A percentile compares a stretch with the other conserved stretches of the same genome.
Conservation (phyloP, 2,888 invertebrate species). For the Lasioglossum oenotherae region DNA sequence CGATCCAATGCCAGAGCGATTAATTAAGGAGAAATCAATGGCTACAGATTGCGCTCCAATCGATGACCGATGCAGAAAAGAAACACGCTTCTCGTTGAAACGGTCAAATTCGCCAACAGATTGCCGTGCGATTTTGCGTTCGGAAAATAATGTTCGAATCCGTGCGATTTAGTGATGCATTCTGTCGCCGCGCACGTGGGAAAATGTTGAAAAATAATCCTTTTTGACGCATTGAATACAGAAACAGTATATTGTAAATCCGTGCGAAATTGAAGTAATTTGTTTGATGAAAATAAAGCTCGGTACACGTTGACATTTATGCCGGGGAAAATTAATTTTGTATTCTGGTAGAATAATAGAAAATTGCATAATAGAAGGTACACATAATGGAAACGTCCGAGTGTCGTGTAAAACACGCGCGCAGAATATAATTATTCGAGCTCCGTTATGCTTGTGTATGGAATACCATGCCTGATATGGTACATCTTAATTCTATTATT, state of each 20-base stretch:
- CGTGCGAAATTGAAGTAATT: not conserved
- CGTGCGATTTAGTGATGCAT: not conserved
- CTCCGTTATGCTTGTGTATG: not conserved
- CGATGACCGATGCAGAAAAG: not conserved
- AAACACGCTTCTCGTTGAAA: not conserved
- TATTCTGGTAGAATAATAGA: not conserved
- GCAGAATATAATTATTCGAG: not conserved
- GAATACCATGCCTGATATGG: not conserved
- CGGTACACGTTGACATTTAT: not conserved
- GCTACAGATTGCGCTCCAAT: not conserved
- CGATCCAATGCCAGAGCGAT: not conserved
- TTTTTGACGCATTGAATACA: not conserved
- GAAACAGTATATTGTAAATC: not conserved
- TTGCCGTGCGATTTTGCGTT: not conserved
- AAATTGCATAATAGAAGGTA: not conserved
- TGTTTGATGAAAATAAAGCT: not conserved
- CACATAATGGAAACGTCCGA: not conserved
- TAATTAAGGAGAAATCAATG: slow-evolving; percentile 4
- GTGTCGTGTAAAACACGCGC: not conserved
- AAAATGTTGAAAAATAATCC: not conserved
- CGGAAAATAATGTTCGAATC: not conserved
- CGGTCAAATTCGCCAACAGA: not conserved
- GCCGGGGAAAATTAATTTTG: not conserved
- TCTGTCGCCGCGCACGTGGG: not conserved
- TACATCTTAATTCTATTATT: not conserved